These are phyloP conservation scores for Rhimphoctona megacephalus DNA, from an alignment of 2,888 invertebrate species.

Conservation along the genomic window DNA sequence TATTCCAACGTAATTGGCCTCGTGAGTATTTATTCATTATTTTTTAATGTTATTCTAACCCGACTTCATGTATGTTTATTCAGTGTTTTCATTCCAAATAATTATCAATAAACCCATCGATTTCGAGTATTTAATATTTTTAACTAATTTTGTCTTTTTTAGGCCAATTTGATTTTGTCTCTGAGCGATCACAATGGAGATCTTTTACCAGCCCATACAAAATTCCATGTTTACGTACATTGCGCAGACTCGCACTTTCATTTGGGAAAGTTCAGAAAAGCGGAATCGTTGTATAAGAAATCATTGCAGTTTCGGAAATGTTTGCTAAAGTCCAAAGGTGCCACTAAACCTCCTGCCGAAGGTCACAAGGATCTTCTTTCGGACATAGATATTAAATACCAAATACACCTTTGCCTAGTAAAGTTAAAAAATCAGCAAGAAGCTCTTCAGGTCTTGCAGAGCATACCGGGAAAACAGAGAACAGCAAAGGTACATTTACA, in stretches of 20 bases:
- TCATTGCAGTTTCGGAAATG: slow-evolving; percentile 89
- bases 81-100: neutral
- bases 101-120: neutral
- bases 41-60: slow-evolving; percentile 35
- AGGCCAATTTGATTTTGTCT: slow-evolving; percentile 89
- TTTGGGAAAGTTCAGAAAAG: slow-evolving; percentile 88
- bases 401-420: slow-evolving; percentile 89
- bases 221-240: slow-evolving; percentile 89
- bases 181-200: slow-evolving; percentile 89
- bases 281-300: slow-evolving; percentile 89
- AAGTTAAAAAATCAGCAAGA: slow-evolving; percentile 89
- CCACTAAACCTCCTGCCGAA: slow-evolving; percentile 84
- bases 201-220: slow-evolving; percentile 86
- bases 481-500: slow-evolving; percentile 88
- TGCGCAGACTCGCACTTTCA: slow-evolving; percentile 90
- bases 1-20: slow-evolving; percentile 90
- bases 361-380: slow-evolving; percentile 86
- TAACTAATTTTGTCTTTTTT: slow-evolving; percentile 74
- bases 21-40: slow-evolving; percentile 85
- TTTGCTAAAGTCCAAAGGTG: slow-evolving; percentile 86
- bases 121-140: neutral
- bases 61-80: neutral
- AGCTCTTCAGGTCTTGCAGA: slow-evolving; percentile 87
- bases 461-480: slow-evolving; percentile 88
- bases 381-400: slow-evolving; percentile 90